Percentiles rank a stretch among this genome's conserved stretches.
phyloP scores from a whole-genome alignment of 1,140 invertebrate genomes.

The Trichonephila clavata region DNA sequence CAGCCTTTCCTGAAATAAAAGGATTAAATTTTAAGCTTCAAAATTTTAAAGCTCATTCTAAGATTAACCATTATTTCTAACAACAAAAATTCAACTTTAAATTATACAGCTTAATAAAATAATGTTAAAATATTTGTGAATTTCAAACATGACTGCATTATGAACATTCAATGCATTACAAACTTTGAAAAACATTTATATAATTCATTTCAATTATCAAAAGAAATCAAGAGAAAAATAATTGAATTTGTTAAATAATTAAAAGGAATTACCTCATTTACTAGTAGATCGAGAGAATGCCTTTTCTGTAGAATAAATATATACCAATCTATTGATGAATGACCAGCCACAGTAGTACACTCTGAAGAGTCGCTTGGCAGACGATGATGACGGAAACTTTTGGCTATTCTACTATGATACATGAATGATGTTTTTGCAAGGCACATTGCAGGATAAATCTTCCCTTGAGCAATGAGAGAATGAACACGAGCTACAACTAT shows the following conservation, averaged over 20 bases:
- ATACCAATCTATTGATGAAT: slow-evolving; percentile 66
- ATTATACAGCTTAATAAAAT: no score
- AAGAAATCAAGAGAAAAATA: neutral
- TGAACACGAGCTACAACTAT: slow-evolving; percentile 69
- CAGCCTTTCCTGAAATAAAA: no score
- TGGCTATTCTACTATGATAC: slow-evolving; percentile 38
- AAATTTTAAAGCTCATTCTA: no score
- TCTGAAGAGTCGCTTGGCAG: neutral
- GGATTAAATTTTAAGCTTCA: no score
- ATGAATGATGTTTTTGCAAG: slow-evolving; percentile 55
- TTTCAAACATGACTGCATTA: no score
- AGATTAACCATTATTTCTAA: no score
- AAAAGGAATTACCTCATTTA: slow-evolving; percentile 39
- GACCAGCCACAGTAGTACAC: neutral
- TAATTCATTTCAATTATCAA: neutral
- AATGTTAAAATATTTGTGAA: no score
- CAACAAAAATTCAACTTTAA: no score
- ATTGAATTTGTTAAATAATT: neutral
- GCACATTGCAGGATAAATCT: neutral
- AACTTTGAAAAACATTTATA: no score
- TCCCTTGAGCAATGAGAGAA: neutral
- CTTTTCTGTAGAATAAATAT: neutral
- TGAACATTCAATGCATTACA: no score
- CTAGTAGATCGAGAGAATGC: neutral
- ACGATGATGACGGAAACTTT: neutral